Evolutionary conservation across 2,113 vertebrate species (phyloP), one percentile per base, ranked within the genome.

Genomic region (Bubo bubo): DNA sequence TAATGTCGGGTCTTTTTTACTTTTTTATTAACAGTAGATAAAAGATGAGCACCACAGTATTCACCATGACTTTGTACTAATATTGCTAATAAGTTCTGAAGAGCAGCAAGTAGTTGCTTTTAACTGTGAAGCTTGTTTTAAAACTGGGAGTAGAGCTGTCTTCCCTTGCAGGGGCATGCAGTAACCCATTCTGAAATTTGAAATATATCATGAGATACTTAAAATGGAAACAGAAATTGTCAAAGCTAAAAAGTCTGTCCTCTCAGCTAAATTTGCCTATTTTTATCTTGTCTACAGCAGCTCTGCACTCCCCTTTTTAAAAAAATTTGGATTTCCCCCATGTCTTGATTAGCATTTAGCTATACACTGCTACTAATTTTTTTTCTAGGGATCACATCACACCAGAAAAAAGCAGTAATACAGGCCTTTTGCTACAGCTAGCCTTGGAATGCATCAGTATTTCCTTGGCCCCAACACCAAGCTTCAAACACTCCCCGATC

Each of bases 41-140:
- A 56, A 58, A 79, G 34, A 8, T 39, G 53, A 75, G 62, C 41
- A 32, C 60, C 3, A 4, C 45, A 55, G 12, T 19, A 68, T 10
- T 21, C 23, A 53, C 73, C 17, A 5, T 32, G 14, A 45, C 67
- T 68, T 67, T 15, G 4, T 41, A 27, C 22, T 53, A n/a, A 24
- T 30, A 23, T 47, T n/a, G 67, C 60, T n/a, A 56, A n/a, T 18
- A 55, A 55, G 28, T 34, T 41, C 41, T 55, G 70, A 70, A 43
- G 16, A 56, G 35, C 13, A 37, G n/a, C 1, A 1, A 58, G 32
- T 2, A 34, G 32, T 37, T 5, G 3, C 10, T 58, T 52, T 11
- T 20, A 58, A 37, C 37, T 27, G 27, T 7, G 8, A 56, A 50
- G 43, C 50, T 52, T 43, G 6, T 59, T 70, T 71, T 37, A 76